These are phyloP conservation scores for Podarcis muralis DNA, from an alignment of 2,113 vertebrate species.

Conservation along the genomic window DNA sequence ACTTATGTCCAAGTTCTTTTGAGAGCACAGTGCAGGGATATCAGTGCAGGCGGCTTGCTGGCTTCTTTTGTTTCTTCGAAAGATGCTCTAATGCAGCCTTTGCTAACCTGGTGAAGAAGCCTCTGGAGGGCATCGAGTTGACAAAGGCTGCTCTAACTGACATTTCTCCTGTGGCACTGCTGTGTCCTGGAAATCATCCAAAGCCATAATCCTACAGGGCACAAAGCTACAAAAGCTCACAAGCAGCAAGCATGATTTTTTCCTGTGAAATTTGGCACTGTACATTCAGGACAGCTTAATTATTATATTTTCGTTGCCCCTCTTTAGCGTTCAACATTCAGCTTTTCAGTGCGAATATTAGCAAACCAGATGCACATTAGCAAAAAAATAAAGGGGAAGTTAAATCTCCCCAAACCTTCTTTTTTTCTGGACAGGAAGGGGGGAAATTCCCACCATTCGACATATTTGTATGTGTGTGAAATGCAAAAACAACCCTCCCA, in stretches of 20 bases:
- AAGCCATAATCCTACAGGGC: constrained; percentile 42
- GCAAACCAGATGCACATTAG: constrained; percentile 36
- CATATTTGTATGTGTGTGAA: constrained; percentile 39
- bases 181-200: constrained; percentile 25
- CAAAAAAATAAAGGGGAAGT: background rate
- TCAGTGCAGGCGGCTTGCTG: background rate
- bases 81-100: background rate
- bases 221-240: constrained; percentile 35
- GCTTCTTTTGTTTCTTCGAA: background rate
- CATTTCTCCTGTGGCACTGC: background rate
- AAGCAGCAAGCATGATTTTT: constrained; percentile 36
- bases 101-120: too few species aligned
- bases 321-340: constrained; percentile 44
- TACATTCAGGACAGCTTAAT: constrained; percentile 36
- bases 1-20: background rate
- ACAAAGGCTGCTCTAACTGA: background rate
- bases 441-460: background rate
- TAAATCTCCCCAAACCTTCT: background rate
- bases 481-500: constrained; percentile 53
- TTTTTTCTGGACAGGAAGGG: background rate
- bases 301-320: constrained; percentile 25
- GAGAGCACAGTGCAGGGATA: constrained; percentile 14
- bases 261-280: constrained; percentile 54
- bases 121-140: too few species aligned
- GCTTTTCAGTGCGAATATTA: constrained; percentile 61